Conservation (phyloP, 2,888 invertebrate species). For the Eugnorisma glareosa region DNA sequence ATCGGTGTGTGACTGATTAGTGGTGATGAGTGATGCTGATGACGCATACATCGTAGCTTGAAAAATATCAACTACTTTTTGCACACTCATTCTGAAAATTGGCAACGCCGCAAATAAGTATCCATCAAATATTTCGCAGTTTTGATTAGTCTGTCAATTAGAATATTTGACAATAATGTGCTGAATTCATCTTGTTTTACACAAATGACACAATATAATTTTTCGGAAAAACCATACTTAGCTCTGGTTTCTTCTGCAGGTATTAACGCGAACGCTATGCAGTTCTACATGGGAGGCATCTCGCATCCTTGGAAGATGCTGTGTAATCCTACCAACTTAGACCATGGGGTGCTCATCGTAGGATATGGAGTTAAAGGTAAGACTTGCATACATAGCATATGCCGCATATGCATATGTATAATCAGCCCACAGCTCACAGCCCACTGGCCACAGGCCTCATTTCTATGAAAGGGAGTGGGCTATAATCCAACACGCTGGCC, state of each 20-base stretch:
- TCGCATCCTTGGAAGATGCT: slow-evolving; percentile 97
- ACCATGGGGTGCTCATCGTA: slow-evolving; percentile 99
- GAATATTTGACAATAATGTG: not conserved
- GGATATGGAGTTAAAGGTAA: slow-evolving; percentile 93
- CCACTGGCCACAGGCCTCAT: too few species aligned
- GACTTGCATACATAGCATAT: too few species aligned
- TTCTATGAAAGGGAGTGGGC: too few species aligned
- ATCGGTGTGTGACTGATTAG: not conserved
- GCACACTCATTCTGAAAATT: not conserved
- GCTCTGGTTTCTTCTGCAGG: slow-evolving; percentile 75
- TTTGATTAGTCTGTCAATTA: not conserved
- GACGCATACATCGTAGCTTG: not conserved
- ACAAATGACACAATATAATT: not conserved
- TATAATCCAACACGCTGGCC: too few species aligned
- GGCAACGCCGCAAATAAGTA: not conserved
- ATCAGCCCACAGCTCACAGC: too few species aligned
- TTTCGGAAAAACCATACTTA: not conserved
- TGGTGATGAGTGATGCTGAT: too few species aligned
- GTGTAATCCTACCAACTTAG: slow-evolving; percentile 94
- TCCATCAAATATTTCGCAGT: not conserved
- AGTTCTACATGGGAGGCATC: slow-evolving; percentile 98
- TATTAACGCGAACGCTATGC: slow-evolving; percentile 99
- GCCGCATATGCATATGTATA: too few species aligned
- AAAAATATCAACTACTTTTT: not conserved
- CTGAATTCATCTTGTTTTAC: not conserved